Percentiles rank a stretch among this genome's conserved stretches.
These are phyloP conservation scores for Litoditis marina DNA, from an alignment of 2,888 invertebrate genomes.

Conservation along the genomic window DNA sequence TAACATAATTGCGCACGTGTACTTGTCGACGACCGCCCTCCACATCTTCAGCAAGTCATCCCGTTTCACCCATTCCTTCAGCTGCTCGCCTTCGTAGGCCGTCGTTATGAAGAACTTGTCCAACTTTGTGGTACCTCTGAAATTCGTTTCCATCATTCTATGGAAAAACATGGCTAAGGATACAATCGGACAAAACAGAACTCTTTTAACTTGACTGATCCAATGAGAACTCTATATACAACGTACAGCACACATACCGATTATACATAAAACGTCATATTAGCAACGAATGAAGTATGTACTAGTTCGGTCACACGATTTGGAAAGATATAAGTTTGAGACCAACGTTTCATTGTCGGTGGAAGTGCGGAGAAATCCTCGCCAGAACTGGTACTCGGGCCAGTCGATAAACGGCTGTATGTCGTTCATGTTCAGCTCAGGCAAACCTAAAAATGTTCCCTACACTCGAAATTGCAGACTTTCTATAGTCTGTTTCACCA, in stretches of 20 bases:
- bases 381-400: slow-evolving; percentile 54
- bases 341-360: slow-evolving; percentile 14
- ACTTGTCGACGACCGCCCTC: slow-evolving; percentile 51
- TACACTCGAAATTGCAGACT: no score
- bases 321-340: not conserved
- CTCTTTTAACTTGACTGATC: not conserved
- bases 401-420: slow-evolving; percentile 47
- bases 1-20: slow-evolving; percentile 25
- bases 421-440: no score
- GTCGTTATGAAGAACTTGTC: slow-evolving; percentile 50
- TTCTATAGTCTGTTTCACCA: no score
- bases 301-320: no score
- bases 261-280: no score
- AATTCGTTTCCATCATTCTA: not conserved
- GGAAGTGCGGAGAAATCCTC: slow-evolving; percentile 42
- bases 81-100: slow-evolving; percentile 41
- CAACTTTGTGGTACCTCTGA: slow-evolving; percentile 9
- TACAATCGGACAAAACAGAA: no score
- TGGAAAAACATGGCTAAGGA: slow-evolving; percentile 11
- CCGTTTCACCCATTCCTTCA: slow-evolving; percentile 44
- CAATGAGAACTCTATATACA: not conserved
- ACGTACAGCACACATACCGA: no score
- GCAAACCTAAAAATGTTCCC: no score
- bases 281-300: no score
- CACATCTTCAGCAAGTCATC: slow-evolving; percentile 43